Evolutionary conservation across 2,888 invertebrate genomes (phyloP), one percentile per base, ranked within the genome.

Genomic region (Campopleginae sp.): DNA sequence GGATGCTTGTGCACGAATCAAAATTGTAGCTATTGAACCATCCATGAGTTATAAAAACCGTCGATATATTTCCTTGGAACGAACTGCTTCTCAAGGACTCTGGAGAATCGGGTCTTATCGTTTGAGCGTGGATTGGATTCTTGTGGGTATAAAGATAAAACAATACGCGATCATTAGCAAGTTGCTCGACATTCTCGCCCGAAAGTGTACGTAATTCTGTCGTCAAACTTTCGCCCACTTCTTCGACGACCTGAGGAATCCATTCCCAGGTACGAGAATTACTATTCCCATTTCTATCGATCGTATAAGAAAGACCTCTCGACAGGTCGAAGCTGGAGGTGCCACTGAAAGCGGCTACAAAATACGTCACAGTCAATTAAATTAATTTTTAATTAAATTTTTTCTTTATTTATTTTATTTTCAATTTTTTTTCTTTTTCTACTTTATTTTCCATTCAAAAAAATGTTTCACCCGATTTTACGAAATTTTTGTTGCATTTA

Each of bases 21-120:
- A 19, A 2, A 12, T 19, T 14, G 23, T 10, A 12, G 31, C 17
- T 6, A 23, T 23, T 38, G 2, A 12, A 19, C 42, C 42, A 66
- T 66, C 65, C 65, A 12, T 66, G 65, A 19, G 65, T 66, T 42
- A 42, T 33, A 14, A 66, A 42, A 23, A 66, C 65, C 1, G 65
- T 66, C 19, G 23, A 14, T 42, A 17, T 17, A n/a, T 10, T 5
- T 42, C 12, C 33, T 19, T 42, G 42, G 65, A 42, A 66, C 1
- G 1, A 42, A 66, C 65, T 66, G 14, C 1, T 23, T 19, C 14
- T 0, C 42, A 17, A n/a, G 4, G 19, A 19, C 19, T 42, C 19
- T 4, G 19, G 1, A 7, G 12, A 42, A 42, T 14, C 12, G 27
- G 14, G 1, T 27, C 14, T 4, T 42, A 42, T 2, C 12, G 42